These are phyloP conservation scores for Polyergus mexicanus DNA, from an alignment of 1,140 invertebrate species.

Conservation along the genomic window DNA sequence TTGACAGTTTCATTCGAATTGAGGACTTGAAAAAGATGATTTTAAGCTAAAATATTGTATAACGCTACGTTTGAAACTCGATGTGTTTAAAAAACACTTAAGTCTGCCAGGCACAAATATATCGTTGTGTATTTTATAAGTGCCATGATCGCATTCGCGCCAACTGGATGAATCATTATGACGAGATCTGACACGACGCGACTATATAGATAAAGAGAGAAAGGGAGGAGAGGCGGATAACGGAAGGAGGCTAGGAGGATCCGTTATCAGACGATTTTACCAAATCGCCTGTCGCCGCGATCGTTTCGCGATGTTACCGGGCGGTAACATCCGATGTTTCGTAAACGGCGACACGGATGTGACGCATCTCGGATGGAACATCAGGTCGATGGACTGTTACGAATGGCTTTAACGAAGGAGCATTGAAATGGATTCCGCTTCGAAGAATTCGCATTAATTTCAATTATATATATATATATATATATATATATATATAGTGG, in stretches of 20 bases:
- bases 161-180: slow-evolving; percentile 47
- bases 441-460: background rate
- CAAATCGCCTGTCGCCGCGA: slow-evolving; percentile 9
- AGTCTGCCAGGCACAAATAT: slow-evolving; percentile 11
- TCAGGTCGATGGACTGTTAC: slow-evolving; percentile 26
- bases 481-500: too few species aligned
- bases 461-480: too few species aligned
- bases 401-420: background rate
- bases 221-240: slow-evolving; percentile 24
- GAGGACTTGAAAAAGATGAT: background rate
- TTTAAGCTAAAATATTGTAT: background rate
- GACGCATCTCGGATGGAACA: slow-evolving; percentile 26
- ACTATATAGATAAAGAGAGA: slow-evolving; percentile 5
- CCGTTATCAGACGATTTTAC: slow-evolving; percentile 43
- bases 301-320: slow-evolving; percentile 24
- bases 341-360: slow-evolving; percentile 46
- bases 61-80: background rate
- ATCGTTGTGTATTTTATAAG: slow-evolving; percentile 49
- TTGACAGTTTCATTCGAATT: background rate
- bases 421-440: background rate
- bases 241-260: slow-evolving; percentile 18
- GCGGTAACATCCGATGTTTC: slow-evolving; percentile 39
- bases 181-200: background rate
- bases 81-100: slow-evolving; percentile 27
- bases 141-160: background rate